Conservation (phyloP, 2,888 invertebrate species). For the Ypsolopha scabrella region DNA sequence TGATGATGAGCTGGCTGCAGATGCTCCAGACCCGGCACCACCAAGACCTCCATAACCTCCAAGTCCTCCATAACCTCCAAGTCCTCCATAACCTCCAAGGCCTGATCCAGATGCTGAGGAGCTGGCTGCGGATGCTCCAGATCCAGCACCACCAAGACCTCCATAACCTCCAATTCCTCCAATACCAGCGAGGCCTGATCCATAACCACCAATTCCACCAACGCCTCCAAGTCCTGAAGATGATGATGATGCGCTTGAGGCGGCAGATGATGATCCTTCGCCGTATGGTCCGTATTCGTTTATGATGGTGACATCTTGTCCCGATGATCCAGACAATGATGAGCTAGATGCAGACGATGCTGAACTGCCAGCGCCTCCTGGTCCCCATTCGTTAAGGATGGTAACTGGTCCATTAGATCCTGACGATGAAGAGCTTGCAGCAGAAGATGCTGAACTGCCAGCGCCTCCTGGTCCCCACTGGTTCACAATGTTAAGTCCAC, state of each 20-base stretch:
- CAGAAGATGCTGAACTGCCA: neutral
- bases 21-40: neutral
- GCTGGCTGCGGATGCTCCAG: neutral
- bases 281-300: slow-evolving; percentile 4
- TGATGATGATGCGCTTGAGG: neutral
- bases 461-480: neutral
- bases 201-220: neutral
- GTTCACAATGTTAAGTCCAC: neutral
- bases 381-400: neutral
- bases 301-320: neutral
- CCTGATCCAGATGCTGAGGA: neutral
- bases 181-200: neutral
- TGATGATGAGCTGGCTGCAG: slow-evolving; percentile 10
- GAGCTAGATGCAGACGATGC: slow-evolving; percentile 2
- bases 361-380: neutral
- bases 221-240: neutral
- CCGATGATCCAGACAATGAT: neutral
- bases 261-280: neutral
- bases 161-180: neutral
- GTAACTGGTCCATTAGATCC: neutral
- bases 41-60: no score
- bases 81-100: no score
- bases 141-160: no score
- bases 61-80: neutral
- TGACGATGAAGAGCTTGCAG: neutral